These are phyloP conservation scores for Scaptomyza polygonia DNA, from an alignment of 2,888 invertebrate genomes.

Conservation along the genomic window DNA sequence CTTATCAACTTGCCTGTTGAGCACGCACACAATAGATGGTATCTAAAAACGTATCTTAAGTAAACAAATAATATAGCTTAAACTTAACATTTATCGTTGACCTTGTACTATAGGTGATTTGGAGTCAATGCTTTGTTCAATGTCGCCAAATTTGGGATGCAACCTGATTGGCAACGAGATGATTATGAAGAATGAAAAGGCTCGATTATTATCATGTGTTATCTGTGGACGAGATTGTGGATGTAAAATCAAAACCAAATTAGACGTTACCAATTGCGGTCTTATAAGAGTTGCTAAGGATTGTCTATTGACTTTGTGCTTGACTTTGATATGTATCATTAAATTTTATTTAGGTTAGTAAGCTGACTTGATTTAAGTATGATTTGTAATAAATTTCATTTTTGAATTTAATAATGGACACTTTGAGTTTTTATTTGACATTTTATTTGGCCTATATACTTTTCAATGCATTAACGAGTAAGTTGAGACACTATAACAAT, in stretches of 20 bases:
- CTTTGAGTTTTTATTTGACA: background rate
- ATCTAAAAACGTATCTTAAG: background rate
- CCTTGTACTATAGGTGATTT: background rate
- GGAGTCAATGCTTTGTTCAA: slow-evolving; percentile 8
- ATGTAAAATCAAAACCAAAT: background rate
- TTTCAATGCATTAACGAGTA: too few species aligned
- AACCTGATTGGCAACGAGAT: background rate
- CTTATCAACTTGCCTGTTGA: background rate
- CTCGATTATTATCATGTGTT: background rate
- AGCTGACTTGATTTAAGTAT: background rate
- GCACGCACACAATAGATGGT: background rate
- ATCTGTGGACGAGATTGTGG: background rate
- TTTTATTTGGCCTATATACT: background rate
- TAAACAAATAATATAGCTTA: background rate
- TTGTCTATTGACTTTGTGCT: background rate
- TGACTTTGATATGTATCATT: background rate
- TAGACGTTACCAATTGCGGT: fast-evolving
- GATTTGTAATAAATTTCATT: background rate
- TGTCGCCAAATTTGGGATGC: slow-evolving; percentile 8
- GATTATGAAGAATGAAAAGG: background rate
- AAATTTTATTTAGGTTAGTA: background rate
- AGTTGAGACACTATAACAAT: too few species aligned
- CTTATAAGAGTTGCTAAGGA: background rate
- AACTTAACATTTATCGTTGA: background rate
- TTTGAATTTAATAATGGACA: background rate